Evolutionary conservation across 2,888 invertebrate species (phyloP).

Genomic region (Steinernema hermaphroditum): DNA sequence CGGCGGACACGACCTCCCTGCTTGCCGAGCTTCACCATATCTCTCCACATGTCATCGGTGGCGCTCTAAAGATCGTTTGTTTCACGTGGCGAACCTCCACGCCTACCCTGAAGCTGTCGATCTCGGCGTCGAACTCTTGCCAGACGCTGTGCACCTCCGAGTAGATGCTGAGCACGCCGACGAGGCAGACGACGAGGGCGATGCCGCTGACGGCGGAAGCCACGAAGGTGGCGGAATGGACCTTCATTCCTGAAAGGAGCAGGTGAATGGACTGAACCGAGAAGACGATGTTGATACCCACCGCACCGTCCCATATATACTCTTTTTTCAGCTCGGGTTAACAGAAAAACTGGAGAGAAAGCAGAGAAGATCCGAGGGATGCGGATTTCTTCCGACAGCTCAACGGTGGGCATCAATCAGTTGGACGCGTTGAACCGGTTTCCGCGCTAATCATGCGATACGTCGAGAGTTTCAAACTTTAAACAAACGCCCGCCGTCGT

Average conservation of each 20-base stretch:
- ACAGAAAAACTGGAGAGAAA: neutral
- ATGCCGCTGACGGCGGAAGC: conserved; percentile 17
- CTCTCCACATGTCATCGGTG: conserved; percentile 27
- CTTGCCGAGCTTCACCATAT: conserved; percentile 22
- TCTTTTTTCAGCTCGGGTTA: neutral
- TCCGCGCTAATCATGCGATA: no score
- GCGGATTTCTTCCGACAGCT: conserved; percentile 6
- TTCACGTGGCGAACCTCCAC: neutral
- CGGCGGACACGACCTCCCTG: neutral
- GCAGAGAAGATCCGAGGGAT: neutral
- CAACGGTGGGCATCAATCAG: no score
- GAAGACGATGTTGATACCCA: neutral
- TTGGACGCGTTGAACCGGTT: no score
- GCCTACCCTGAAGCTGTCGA: conserved; percentile 48
- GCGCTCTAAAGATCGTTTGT: neutral
- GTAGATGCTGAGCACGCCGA: conserved; percentile 21
- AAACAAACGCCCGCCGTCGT: neutral
- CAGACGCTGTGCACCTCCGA: conserved; percentile 37
- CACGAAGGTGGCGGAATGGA: conserved; percentile 27
- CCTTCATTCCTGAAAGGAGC: conserved; percentile 21
- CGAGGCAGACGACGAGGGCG: conserved; percentile 20
- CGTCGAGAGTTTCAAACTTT: neutral
- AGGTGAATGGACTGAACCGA: neutral
- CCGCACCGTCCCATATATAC: neutral
- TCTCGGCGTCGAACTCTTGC: conserved; percentile 54